A percentile compares a stretch with the other conserved stretches of the same genome.
Conservation (phyloP, 37 sponge, comb jelly and placozoan species). For the Chondrilla cf. caribensis region DNA sequence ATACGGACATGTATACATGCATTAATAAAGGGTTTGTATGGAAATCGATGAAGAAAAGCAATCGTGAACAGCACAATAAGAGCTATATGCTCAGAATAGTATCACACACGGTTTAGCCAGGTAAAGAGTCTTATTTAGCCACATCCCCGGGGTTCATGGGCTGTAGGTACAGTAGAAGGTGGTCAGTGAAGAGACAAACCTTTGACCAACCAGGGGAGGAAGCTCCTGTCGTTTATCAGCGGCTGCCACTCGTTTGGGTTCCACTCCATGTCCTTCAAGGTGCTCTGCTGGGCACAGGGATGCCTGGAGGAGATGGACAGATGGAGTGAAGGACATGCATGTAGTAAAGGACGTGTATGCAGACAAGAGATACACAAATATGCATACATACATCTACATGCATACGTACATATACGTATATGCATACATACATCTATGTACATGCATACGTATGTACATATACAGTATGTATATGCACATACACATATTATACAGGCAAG, state of each 20-base stretch:
- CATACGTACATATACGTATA: not conserved
- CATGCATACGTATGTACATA: not conserved
- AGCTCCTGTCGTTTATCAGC: slow-evolving; percentile 79
- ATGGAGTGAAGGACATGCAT: too few relatives aligned
- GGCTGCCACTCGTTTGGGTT: slow-evolving; percentile 91
- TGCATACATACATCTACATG: too few relatives aligned
- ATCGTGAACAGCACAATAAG: too few relatives aligned
- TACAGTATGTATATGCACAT: not conserved
- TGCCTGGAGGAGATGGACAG: slow-evolving; percentile 64
- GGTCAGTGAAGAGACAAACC: not conserved
- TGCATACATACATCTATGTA: not conserved
- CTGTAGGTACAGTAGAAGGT: not conserved
- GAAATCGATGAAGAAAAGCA: too few relatives aligned
- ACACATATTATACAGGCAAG: too few relatives aligned
- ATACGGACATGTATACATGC: too few relatives aligned
- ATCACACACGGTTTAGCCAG: too few relatives aligned
- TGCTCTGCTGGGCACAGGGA: slow-evolving; percentile 87
- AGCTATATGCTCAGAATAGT: too few relatives aligned
- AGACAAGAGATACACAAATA: too few relatives aligned
- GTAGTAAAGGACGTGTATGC: too few relatives aligned
- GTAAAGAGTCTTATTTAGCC: too few relatives aligned
- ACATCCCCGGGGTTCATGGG: not conserved
- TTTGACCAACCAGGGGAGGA: slow-evolving; percentile 69
- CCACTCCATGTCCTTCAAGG: slow-evolving; percentile 96
- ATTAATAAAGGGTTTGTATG: too few relatives aligned